Base-by-base conservation (phyloP, 2,888 invertebrate genomes). In the Tetragonisca angustula region DNA sequence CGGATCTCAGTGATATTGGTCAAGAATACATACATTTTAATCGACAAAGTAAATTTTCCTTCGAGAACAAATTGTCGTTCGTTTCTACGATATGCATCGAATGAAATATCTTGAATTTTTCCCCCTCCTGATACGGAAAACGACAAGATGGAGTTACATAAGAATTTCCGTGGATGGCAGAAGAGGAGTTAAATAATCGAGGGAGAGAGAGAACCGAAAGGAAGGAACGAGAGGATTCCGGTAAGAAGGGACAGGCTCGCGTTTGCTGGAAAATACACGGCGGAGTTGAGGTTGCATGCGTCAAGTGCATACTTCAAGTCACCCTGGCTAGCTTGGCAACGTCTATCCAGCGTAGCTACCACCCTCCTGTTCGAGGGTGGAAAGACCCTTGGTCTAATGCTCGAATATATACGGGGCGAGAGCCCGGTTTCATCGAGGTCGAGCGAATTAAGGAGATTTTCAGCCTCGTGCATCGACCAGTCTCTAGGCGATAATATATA, bases 301-400 rank as follows among this genome's bases (percentile, higher is more conserved):
- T 90, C 91, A 91, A 93, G 92, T 92, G 92, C 92, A 93, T 93
- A 92, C 93, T 92, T 92, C 91, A 93, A 92, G 91, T 91, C 89
- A 90, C 87, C 83, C 87, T 73, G 79, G 24, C 71, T 78, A 80
- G 84, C 81, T 73, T 81, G 79, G 81, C 85, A 79, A 79, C 77
- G 84, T 88, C 86, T 88, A 86, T 83, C 81, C 83, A 43, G 43
- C 43, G 43, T 43, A 84, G 78, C 73, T 68, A 72, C 62, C 72
- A 72, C 72, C 62, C 68, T 70, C 69, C 11, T 43, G 73, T 75
- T 78, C 73, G 65, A 69, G 80, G 85, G 83, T 76, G 81, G 81
- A 79, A 76, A 72, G 74, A 75, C 79, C 69, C 43, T 43, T 9
- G 80, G 77, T 77, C 84, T 88, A 85, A 87, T 86, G 80, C 82